Conservation (phyloP, 1,140 invertebrate species). For the Macrobrachium nipponense region DNA sequence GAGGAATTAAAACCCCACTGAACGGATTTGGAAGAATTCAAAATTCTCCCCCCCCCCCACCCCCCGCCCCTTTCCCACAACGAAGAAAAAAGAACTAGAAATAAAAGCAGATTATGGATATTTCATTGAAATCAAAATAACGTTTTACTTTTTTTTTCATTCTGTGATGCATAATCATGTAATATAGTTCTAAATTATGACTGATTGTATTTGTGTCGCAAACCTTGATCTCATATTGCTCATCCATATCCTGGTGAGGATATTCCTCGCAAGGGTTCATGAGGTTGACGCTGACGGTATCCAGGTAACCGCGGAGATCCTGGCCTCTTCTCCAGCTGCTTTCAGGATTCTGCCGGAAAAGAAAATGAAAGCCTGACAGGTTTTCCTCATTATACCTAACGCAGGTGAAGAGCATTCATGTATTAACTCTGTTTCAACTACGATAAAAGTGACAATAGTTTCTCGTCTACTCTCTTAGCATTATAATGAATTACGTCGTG, state of each 20-base stretch:
- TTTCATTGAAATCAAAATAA: no score
- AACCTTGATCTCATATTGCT: conserved; percentile 75
- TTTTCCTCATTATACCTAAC: conserved; percentile 66
- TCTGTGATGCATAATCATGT: background rate
- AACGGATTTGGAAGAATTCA: no score
- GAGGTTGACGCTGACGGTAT: conserved; percentile 71
- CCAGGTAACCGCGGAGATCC: conserved; percentile 35
- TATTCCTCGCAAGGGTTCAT: conserved; percentile 72
- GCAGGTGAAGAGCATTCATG: background rate
- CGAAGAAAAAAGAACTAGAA: no score
- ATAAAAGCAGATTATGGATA: no score
- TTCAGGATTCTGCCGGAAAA: conserved; percentile 14
- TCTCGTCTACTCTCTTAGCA: no score
- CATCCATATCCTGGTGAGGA: conserved; percentile 78
- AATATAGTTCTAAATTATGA: no score
- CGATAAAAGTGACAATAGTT: no score
- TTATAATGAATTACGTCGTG: no score
- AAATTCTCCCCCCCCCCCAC: no score
- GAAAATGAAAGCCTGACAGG: background rate
- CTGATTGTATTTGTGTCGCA: background rate
- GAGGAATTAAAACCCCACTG: no score
- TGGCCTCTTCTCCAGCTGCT: conserved; percentile 22
- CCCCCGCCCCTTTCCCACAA: no score
- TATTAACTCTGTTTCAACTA: no score
- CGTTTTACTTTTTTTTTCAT: background rate